Evolutionary conservation across 2,888 invertebrate genomes (phyloP).

Genomic region (Melieria omissa): DNA sequence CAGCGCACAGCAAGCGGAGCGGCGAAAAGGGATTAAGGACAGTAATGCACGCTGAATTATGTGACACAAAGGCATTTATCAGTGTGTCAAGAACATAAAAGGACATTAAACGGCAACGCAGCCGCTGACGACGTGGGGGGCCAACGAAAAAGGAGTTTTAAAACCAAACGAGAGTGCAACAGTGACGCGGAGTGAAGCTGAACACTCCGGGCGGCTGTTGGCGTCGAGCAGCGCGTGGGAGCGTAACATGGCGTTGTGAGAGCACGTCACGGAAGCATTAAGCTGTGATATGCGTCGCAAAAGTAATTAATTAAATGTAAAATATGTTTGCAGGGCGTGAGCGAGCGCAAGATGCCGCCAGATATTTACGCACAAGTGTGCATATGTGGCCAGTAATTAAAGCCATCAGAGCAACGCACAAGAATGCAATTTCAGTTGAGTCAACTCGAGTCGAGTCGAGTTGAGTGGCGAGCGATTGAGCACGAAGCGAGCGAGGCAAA

Average conservation of each 20-base stretch:
- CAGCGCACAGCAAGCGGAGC: background rate
- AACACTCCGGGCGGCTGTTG: background rate
- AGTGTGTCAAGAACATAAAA: conserved; percentile 19
- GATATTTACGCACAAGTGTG: too few relatives aligned
- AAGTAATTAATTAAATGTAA: conserved; percentile 1
- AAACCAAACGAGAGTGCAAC: background rate
- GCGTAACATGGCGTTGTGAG: too few relatives aligned
- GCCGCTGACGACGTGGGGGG: too few relatives aligned
- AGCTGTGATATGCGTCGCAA: background rate
- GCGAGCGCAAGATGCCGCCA: too few relatives aligned
- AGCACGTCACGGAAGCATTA: too few relatives aligned
- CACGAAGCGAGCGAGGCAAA: too few relatives aligned
- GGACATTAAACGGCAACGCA: conserved; percentile 5
- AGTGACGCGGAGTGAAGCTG: background rate
- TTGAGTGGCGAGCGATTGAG: too few relatives aligned
- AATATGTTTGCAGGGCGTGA: background rate
- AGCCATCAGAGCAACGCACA: too few relatives aligned
- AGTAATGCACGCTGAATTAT: conserved; percentile 1
- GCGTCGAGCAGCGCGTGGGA: background rate
- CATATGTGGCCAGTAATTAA: too few relatives aligned
- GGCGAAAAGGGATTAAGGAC: background rate
- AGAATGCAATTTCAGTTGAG: too few relatives aligned
- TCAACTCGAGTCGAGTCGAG: too few relatives aligned
- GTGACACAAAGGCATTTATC: conserved; percentile 22
- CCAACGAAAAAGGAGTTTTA: background rate